A percentile compares a stretch with the other conserved stretches of the same genome.
Conservation (phyloP, 2,797 vertebrate genomes). For the Takifugu ocellatus region DNA sequence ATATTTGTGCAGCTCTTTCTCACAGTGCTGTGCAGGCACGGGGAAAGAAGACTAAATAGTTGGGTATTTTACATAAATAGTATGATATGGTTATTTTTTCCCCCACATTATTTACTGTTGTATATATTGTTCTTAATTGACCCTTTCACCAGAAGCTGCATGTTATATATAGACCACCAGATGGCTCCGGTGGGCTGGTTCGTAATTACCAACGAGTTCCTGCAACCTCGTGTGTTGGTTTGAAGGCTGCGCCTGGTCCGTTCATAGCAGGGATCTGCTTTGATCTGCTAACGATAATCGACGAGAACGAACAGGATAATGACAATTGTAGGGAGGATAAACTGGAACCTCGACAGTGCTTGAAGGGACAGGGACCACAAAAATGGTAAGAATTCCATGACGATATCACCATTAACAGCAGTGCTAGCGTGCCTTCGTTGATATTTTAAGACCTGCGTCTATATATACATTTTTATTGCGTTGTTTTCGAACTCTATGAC, state of each 20-base stretch:
- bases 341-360: no score
- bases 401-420: neutral
- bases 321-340: no score
- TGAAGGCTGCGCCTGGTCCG: slow-evolving; percentile 35
- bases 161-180: slow-evolving; percentile 32
- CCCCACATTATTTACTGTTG: no score
- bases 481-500: slow-evolving; percentile 34
- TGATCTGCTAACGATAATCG: neutral
- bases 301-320: no score
- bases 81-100: no score
- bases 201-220: slow-evolving; percentile 41
- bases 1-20: no score
- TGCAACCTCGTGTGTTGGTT: slow-evolving; percentile 39
- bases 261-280: neutral
- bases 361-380: neutral
- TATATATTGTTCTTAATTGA: no score
- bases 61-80: no score
- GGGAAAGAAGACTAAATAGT: no score
- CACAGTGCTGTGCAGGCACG: no score
- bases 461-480: no score
- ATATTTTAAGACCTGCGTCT: neutral
- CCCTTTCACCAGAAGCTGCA: neutral
- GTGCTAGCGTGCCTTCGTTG: fast-evolving
- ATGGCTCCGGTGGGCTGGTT: slow-evolving; percentile 46
- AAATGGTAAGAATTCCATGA: slow-evolving; percentile 25